phyloP scores from a whole-genome alignment of 2,113 vertebrate species.

The Psittacula cyanocephala region DNA sequence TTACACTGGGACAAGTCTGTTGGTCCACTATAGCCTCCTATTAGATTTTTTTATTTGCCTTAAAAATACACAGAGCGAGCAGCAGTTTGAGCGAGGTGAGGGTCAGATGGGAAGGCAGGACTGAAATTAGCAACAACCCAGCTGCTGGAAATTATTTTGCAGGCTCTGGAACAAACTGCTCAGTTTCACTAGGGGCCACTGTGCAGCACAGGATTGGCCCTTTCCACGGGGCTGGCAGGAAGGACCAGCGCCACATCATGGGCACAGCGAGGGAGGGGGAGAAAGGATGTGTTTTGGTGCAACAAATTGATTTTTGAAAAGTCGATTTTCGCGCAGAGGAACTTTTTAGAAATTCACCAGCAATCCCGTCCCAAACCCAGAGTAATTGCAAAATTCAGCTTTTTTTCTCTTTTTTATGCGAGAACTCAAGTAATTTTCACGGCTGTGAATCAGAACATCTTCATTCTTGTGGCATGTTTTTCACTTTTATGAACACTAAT shows the following conservation, averaged over 20 bases:
- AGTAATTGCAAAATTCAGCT: not conserved
- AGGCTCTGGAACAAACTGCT: slow-evolving; percentile 9
- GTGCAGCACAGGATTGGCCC: not conserved
- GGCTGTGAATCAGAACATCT: slow-evolving; percentile 56
- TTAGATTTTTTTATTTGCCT: not conserved
- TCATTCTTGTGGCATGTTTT: slow-evolving; percentile 61
- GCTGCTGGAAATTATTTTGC: slow-evolving; percentile 14
- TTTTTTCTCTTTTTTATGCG: not conserved
- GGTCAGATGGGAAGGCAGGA: not conserved
- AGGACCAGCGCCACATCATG: not conserved
- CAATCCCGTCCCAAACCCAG: not conserved
- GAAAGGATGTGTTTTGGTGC: not conserved
- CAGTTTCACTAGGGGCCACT: slow-evolving; percentile 56
- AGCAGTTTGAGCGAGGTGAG: not conserved
- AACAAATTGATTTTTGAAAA: not conserved
- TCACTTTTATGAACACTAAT: slow-evolving; percentile 64
- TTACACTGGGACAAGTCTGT: not conserved
- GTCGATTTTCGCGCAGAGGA: not conserved
- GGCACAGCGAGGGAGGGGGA: fast-evolving
- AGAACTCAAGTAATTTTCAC: slow-evolving; percentile 36
- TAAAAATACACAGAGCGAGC: not conserved
- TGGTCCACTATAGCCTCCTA: not conserved
- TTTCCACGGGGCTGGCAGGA: not conserved
- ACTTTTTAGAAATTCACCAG: not conserved
- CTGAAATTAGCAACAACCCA: slow-evolving; percentile 27